A percentile compares a stretch with the other conserved stretches of the same genome.
Conservation (phyloP, 2,113 vertebrate species). For the Lophotis ruficrista region DNA sequence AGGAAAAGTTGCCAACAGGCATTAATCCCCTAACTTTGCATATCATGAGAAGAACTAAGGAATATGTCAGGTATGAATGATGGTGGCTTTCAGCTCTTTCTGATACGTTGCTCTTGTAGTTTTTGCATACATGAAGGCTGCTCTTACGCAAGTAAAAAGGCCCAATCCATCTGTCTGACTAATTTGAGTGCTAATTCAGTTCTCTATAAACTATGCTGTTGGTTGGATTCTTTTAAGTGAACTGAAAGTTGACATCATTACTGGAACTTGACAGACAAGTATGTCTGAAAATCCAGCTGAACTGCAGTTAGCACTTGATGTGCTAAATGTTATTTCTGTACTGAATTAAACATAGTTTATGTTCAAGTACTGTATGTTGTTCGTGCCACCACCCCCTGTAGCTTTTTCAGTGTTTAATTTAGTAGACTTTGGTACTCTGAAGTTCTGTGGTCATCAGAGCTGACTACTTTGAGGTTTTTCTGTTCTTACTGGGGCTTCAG, state of each 20-base stretch:
- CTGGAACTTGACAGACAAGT: neutral
- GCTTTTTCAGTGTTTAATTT: neutral
- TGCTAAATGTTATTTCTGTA: neutral
- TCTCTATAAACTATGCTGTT: neutral
- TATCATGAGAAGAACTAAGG: slow-evolving; percentile 99
- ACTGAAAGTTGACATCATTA: neutral
- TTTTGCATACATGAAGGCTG: neutral
- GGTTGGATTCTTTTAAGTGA: neutral
- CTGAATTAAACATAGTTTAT: neutral
- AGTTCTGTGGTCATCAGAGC: neutral
- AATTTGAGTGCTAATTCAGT: neutral
- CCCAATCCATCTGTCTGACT: neutral
- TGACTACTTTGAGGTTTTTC: neutral
- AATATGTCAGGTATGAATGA: slow-evolving; percentile 92
- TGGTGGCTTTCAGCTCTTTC: neutral
- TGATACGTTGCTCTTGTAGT: neutral
- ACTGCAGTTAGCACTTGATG: neutral
- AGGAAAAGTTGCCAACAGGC: slow-evolving; percentile 96
- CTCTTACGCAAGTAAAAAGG: neutral
- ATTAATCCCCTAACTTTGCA: slow-evolving; percentile 97
- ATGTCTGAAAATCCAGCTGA: neutral
- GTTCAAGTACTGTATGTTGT: neutral
- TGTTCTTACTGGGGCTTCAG: neutral
- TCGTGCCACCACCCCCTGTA: neutral
- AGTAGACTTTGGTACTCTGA: neutral